A percentile compares a stretch with the other conserved stretches of the same genome.
phyloP scores from a whole-genome alignment of 92 coral and sea anemone genomes.

The Blastomussa wellsi region DNA sequence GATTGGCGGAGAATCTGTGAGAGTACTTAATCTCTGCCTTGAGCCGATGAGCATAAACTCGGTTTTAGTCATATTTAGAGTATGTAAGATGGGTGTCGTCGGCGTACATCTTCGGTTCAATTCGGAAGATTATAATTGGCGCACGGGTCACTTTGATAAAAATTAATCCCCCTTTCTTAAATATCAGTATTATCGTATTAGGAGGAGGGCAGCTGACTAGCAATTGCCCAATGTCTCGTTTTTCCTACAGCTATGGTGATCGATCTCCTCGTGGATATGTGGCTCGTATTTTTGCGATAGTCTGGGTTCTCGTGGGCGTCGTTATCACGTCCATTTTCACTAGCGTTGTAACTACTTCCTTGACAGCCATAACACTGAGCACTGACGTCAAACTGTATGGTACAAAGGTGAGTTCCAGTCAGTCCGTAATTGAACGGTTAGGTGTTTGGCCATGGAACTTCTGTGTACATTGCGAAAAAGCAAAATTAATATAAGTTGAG shows the following conservation, averaged over 20 bases:
- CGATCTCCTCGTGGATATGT: slow-evolving; percentile 95
- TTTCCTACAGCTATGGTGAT: slow-evolving; percentile 78
- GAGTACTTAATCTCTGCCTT: too few relatives aligned
- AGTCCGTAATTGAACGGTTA: not conserved
- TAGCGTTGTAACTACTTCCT: slow-evolving; percentile 95
- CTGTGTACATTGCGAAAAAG: not conserved
- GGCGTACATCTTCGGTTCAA: too few relatives aligned
- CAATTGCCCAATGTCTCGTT: not conserved
- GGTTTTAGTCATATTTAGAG: too few relatives aligned
- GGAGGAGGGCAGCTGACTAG: not conserved
- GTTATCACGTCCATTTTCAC: slow-evolving; percentile 95
- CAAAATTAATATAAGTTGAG: not conserved
- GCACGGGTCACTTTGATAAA: too few relatives aligned
- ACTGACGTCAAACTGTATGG: slow-evolving; percentile 87
- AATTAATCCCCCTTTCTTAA: too few relatives aligned
- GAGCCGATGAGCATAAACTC: too few relatives aligned
- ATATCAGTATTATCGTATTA: not conserved
- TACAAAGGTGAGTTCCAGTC: slow-evolving; percentile 61
- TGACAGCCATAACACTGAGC: slow-evolving; percentile 94
- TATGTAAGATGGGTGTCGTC: too few relatives aligned
- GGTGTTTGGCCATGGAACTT: not conserved
- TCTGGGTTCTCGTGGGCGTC: slow-evolving; percentile 94
- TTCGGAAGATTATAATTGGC: too few relatives aligned
- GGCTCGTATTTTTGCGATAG: slow-evolving; percentile 91
- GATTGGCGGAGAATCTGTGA: too few relatives aligned